These are phyloP conservation scores for Chaetophractus vellerosus DNA, from an alignment of 2,797 vertebrate species.

Conservation along the genomic window DNA sequence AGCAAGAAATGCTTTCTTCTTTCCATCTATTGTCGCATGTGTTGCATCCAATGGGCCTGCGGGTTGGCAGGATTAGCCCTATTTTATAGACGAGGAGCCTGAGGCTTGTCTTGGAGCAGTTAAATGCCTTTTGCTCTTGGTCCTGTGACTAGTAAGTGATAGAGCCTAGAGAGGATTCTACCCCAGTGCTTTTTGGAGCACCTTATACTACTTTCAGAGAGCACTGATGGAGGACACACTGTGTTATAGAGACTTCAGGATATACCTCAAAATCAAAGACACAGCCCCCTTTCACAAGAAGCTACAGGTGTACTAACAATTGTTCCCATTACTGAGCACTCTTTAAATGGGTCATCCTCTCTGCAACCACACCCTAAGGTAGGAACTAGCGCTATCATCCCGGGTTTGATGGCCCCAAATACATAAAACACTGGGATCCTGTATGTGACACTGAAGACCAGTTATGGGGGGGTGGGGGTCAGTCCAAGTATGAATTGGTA, in stretches of 20 bases:
- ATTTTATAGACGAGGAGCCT: neutral
- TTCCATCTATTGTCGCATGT: slow-evolving; percentile 3
- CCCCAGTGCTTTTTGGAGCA: neutral
- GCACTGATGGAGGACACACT: neutral
- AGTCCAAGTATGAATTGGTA: no score
- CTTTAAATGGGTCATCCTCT: neutral
- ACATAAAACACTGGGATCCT: no score
- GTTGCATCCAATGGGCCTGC: neutral
- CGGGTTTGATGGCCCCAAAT: neutral
- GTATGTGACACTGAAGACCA: neutral
- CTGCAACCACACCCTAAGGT: neutral
- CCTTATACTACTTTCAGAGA: neutral
- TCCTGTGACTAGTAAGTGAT: neutral
- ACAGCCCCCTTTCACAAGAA: neutral
- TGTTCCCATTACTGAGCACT: neutral
- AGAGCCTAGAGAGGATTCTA: neutral
- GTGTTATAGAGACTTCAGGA: neutral
- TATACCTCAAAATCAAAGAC: neutral
- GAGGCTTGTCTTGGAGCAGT: neutral
- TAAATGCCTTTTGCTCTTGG: slow-evolving; percentile 16
- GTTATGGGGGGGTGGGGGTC: no score
- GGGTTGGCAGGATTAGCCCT: neutral
- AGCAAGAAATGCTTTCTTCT: slow-evolving; percentile 15
- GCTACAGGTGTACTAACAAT: neutral
- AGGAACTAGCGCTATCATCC: neutral